Conservation (phyloP, 2,113 vertebrate genomes). For the Poecilia latipinna region DNA sequence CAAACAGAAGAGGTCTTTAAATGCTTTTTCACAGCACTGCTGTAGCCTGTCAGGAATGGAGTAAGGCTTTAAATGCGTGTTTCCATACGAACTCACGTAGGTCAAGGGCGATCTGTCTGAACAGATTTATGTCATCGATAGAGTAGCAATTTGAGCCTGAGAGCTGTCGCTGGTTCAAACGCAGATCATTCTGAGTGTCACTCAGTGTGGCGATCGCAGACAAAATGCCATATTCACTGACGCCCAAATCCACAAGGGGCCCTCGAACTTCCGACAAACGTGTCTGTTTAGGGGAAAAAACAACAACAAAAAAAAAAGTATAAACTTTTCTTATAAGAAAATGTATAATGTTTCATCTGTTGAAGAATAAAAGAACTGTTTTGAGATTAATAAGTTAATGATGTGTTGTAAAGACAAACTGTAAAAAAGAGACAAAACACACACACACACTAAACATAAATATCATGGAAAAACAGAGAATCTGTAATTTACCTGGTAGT, state of each 20-base stretch:
- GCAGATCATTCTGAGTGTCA: constrained; percentile 71
- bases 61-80: neutral
- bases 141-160: constrained; percentile 29
- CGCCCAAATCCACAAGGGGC: constrained; percentile 74
- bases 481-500: constrained; percentile 70
- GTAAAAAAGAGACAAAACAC: neutral
- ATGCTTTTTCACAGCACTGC: neutral
- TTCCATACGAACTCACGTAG: constrained; percentile 68
- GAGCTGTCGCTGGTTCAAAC: constrained; percentile 25
- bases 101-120: constrained; percentile 78
- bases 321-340: neutral
- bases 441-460: neutral
- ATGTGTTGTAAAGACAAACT: neutral
- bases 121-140: constrained; percentile 66
- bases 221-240: constrained; percentile 78
- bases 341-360: neutral
- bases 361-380: neutral
- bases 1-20: neutral
- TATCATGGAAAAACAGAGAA: neutral
- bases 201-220: constrained; percentile 72
- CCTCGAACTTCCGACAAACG: constrained; percentile 72
- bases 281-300: constrained; percentile 41
- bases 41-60: neutral
- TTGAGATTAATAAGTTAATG: neutral
- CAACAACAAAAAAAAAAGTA: neutral